phyloP scores from a whole-genome alignment of 2,113 vertebrate species.

The Nestor notabilis region DNA sequence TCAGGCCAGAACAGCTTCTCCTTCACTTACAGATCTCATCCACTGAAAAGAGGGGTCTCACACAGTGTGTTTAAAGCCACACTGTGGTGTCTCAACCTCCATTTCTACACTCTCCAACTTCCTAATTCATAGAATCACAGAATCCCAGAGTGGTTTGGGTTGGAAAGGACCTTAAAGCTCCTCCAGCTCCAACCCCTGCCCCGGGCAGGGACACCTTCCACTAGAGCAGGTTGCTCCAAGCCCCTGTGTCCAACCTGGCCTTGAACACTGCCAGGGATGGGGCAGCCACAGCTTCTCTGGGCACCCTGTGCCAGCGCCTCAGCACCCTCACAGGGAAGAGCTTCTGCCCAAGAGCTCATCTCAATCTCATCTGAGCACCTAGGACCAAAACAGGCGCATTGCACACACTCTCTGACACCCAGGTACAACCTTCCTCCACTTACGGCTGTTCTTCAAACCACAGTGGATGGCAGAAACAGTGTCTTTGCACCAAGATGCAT shows the following conservation, averaged over 20 bases:
- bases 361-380: neutral
- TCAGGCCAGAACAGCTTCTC: neutral
- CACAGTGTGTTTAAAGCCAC: neutral
- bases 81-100: neutral
- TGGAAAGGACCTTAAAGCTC: neutral
- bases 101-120: neutral
- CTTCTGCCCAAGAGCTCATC: too few relatives aligned
- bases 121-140: neutral
- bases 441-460: neutral
- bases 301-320: too few relatives aligned
- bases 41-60: neutral
- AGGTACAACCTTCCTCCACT: too few relatives aligned
- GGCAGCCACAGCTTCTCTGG: neutral
- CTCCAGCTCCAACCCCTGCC: neutral
- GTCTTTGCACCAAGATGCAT: neutral
- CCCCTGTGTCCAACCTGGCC: too few relatives aligned
- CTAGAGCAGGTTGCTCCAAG: neutral
- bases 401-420: fast-evolving
- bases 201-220: fast-evolving
- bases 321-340: too few relatives aligned
- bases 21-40: neutral
- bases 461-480: fast-evolving
- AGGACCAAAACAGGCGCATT: fast-evolving
- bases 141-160: fast-evolving
- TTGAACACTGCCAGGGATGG: too few relatives aligned